A percentile compares a stretch with the other conserved stretches of the same genome.
Evolutionary conservation across 1,140 invertebrate genomes (phyloP).

Genomic region (Chlorops oryzae): DNA sequence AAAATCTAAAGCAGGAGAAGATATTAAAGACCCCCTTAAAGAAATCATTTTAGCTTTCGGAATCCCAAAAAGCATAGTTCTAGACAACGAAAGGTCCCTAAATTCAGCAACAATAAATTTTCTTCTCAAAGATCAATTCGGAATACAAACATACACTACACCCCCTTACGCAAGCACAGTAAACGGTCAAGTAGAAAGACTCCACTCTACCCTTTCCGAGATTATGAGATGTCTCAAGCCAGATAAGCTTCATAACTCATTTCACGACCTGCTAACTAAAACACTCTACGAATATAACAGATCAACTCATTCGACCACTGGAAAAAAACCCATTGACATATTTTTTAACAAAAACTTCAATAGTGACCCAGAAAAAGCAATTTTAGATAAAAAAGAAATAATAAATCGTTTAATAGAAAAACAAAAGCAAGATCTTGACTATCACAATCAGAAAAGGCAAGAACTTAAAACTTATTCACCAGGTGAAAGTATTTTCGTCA

Average conservation of each 20-base stretch:
- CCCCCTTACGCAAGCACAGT: conserved; percentile 9
- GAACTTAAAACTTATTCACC: background rate
- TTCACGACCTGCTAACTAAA: conserved; percentile 10
- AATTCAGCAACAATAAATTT: conserved; percentile 7
- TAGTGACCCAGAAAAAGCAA: background rate
- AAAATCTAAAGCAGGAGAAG: too few relatives aligned
- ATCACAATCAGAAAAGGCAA: conserved; percentile 8
- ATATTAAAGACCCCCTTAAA: background rate
- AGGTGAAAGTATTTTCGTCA: conserved; percentile 11
- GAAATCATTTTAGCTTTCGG: conserved; percentile 5
- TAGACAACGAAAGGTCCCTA: conserved; percentile 16
- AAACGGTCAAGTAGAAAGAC: conserved; percentile 19
- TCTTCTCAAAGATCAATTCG: conserved; percentile 8
- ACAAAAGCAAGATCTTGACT: conserved; percentile 3
- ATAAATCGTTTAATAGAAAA: conserved; percentile 5
- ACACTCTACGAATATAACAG: conserved; percentile 15
- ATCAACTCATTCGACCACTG: conserved; percentile 9
- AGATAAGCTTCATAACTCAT: conserved; percentile 1
- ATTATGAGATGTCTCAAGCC: conserved; percentile 13
- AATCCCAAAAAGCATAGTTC: conserved; percentile 9
- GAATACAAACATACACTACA: conserved; percentile 5
- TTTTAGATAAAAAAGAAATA: conserved; percentile 2
- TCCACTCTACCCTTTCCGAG: conserved; percentile 19
- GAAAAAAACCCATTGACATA: conserved; percentile 8
- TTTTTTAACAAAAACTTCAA: conserved; percentile 4